Evolutionary conservation across 2,797 vertebrate species (phyloP).

Genomic region (Helostoma temminkii): DNA sequence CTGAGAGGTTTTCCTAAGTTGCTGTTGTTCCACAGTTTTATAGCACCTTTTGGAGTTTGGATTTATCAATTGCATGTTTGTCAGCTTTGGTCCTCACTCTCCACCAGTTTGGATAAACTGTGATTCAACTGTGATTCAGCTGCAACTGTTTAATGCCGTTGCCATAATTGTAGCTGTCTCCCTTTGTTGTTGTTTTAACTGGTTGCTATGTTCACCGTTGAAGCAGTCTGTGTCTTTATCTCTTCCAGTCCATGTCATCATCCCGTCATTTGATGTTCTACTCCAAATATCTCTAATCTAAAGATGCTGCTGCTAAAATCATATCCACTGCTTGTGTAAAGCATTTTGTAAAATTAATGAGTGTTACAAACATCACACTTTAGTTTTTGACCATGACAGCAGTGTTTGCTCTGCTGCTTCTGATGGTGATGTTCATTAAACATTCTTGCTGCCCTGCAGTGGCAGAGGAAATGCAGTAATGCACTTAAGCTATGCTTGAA

Average conservation of each 20-base stretch:
- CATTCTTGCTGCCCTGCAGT: background rate
- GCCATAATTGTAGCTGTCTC: slow-evolving; percentile 22
- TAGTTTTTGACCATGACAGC: background rate
- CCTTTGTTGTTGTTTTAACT: slow-evolving; percentile 29
- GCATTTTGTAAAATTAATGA: background rate
- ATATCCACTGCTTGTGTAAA: background rate
- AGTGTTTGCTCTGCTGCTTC: background rate
- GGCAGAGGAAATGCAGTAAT: background rate
- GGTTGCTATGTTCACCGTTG: background rate
- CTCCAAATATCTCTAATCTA: background rate
- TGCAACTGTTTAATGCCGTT: slow-evolving; percentile 34
- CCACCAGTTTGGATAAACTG: slow-evolving; percentile 49
- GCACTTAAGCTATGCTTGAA: slow-evolving; percentile 2
- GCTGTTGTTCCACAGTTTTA: background rate
- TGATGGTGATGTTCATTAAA: background rate
- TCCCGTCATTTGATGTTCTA: background rate
- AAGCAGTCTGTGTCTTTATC: slow-evolving; percentile 5
- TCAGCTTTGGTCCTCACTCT: slow-evolving; percentile 38
- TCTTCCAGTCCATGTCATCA: background rate
- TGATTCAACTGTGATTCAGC: slow-evolving; percentile 64
- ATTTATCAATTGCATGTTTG: slow-evolving; percentile 26
- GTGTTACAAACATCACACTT: background rate
- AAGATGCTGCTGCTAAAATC: background rate
- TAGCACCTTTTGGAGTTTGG: slow-evolving; percentile 16
- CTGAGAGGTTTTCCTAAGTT: background rate